Conservation (phyloP, 2,113 vertebrate genomes). For the Cyanocitta stelleri region DNA sequence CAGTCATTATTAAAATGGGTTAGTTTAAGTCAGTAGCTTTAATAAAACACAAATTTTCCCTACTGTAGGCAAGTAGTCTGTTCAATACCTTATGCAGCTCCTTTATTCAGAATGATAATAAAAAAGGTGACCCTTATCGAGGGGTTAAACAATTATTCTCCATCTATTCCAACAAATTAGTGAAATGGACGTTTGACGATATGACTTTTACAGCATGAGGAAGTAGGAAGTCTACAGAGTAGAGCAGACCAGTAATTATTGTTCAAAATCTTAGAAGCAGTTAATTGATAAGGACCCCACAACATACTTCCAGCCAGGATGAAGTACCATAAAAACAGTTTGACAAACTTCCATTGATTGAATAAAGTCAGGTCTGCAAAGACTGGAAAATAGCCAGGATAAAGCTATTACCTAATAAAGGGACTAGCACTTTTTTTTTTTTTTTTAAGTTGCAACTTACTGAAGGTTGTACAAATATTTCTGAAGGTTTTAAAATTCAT, state of each 20-base stretch:
- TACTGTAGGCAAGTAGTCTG: not conserved
- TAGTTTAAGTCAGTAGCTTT: not conserved
- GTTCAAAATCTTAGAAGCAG: not conserved
- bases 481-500: not conserved
- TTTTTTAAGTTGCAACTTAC: not conserved
- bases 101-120: not conserved
- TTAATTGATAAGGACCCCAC: not conserved
- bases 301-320: not conserved
- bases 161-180: not conserved
- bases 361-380: not conserved
- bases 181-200: slow-evolving; percentile 21
- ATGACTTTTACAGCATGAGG: not conserved
- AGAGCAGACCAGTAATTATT: not conserved
- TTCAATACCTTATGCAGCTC: not conserved
- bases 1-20: not conserved
- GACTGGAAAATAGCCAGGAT: not conserved
- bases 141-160: slow-evolving; percentile 3
- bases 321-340: not conserved
- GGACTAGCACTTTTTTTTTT: not conserved
- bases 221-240: not conserved
- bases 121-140: not conserved
- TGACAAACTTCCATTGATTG: not conserved
- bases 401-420: not conserved
- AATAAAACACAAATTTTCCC: not conserved
- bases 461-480: not conserved